Conservation (phyloP, 2,888 invertebrate species). For the Zygaena filipendulae region DNA sequence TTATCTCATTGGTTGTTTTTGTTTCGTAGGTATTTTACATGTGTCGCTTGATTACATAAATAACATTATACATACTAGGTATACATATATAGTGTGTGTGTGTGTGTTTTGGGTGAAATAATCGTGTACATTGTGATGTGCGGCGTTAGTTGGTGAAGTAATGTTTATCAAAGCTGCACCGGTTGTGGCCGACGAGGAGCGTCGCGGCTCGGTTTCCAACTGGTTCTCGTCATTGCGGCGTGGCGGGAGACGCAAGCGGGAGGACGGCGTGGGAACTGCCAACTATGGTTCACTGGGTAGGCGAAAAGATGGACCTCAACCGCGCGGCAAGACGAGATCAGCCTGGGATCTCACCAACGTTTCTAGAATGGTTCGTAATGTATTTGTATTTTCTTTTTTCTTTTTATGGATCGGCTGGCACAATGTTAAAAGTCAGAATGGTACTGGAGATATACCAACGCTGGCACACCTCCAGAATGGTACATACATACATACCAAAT, state of each 20-base stretch:
- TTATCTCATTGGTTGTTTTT: constrained; percentile 39
- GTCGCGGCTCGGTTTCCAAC: constrained; percentile 77
- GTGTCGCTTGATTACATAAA: too few species aligned
- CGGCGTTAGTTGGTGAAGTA: constrained; percentile 44
- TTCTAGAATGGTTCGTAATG: constrained; percentile 65
- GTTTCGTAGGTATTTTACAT: constrained; percentile 13
- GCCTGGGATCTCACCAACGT: constrained; percentile 72
- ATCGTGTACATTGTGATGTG: too few species aligned
- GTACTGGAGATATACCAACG: constrained; percentile 3
- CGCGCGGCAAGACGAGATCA: constrained; percentile 60
- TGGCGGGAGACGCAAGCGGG: constrained; percentile 57
- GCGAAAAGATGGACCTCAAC: constrained; percentile 52
- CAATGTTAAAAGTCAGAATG: constrained; percentile 7
- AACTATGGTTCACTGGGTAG: constrained; percentile 65
- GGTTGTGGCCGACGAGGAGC: constrained; percentile 64
- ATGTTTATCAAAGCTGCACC: constrained; percentile 65
- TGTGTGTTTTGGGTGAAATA: too few species aligned
- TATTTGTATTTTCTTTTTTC: constrained; percentile 17
- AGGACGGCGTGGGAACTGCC: constrained; percentile 42
- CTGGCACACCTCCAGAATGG: too few species aligned
- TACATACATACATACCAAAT: too few species aligned
- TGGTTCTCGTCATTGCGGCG: constrained; percentile 86
- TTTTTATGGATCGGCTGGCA: constrained; percentile 17
- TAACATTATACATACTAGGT: too few species aligned
- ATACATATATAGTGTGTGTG: too few species aligned